These are phyloP conservation scores for Patiria miniata DNA, from an alignment of 35 echinoderm and acorn worm species.

Conservation along the genomic window DNA sequence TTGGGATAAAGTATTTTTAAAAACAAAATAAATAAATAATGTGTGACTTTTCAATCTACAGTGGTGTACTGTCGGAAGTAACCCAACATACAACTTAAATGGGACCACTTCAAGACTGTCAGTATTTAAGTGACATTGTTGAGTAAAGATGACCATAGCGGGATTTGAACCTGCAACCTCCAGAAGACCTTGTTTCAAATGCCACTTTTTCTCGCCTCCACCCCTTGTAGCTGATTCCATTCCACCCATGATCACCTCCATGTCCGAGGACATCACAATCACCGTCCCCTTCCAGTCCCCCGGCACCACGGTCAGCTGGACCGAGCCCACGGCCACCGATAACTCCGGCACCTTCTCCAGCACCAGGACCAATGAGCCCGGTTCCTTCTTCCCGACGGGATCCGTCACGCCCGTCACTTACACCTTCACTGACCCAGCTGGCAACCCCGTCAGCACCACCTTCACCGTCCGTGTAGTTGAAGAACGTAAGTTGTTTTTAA, in stretches of 20 bases:
- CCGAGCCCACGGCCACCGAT: constrained; percentile 77
- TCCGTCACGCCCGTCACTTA: constrained; percentile 53
- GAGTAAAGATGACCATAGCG: too few relatives aligned
- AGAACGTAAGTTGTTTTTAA: background rate
- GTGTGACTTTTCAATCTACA: too few relatives aligned
- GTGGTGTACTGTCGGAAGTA: too few relatives aligned
- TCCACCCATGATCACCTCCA: constrained; percentile 48
- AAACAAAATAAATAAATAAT: too few relatives aligned
- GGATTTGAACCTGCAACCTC: too few relatives aligned
- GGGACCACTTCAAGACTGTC: too few relatives aligned
- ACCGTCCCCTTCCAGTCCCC: constrained; percentile 29
- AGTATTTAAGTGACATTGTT: too few relatives aligned
- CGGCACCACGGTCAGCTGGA: constrained; percentile 56
- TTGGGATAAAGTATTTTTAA: too few relatives aligned
- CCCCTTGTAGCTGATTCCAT: constrained; percentile 39
- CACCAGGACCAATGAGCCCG: constrained; percentile 44
- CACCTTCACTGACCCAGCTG: constrained; percentile 65
- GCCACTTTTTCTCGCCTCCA: too few relatives aligned
- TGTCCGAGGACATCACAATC: constrained; percentile 33
- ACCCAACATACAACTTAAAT: too few relatives aligned
- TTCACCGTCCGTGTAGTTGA: constrained; percentile 60
- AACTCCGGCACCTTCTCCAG: constrained; percentile 30
- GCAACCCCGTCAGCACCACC: constrained; percentile 31
- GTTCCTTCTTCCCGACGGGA: constrained; percentile 48
- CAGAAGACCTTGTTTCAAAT: too few relatives aligned